Conservation (phyloP, 2,113 vertebrate species). For the Calonectris borealis region DNA sequence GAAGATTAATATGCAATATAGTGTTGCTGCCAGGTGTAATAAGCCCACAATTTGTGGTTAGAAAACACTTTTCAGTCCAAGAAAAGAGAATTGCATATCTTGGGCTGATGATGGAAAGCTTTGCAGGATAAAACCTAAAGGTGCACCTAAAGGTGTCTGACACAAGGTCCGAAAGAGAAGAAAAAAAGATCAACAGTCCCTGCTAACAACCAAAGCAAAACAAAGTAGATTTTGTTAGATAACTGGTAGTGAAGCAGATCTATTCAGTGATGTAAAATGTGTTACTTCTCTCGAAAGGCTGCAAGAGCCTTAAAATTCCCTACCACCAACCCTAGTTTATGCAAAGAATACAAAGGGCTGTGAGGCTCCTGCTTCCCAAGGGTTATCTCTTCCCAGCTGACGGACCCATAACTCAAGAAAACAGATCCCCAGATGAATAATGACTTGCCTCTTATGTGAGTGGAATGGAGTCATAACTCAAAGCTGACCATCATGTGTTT, state of each 20-base stretch:
- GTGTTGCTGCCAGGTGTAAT: not conserved
- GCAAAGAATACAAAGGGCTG: not conserved
- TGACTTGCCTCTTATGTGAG: not conserved
- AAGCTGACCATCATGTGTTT: conserved; percentile 38
- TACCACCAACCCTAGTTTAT: not conserved
- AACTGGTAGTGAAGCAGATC: not conserved
- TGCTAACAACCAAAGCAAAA: not conserved
- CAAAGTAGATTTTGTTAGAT: not conserved
- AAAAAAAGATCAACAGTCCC: not conserved
- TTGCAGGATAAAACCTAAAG: not conserved
- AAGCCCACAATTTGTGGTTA: conserved; percentile 9
- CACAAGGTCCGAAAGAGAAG: not conserved
- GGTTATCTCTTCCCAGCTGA: conserved; percentile 33
- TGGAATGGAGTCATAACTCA: conserved; percentile 47
- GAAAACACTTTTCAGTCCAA: conserved; percentile 7
- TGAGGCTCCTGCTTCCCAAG: not conserved
- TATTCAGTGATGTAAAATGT: not conserved
- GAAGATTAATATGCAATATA: not conserved
- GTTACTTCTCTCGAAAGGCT: not conserved
- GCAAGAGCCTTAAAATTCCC: not conserved
- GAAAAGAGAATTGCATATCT: not conserved
- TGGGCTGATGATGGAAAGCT: not conserved
- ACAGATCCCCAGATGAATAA: conserved; percentile 35
- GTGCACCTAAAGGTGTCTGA: not conserved
- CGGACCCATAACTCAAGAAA: not conserved